phyloP scores from a whole-genome alignment of 2,888 invertebrate genomes.

The Leucoptera coffeella region DNA sequence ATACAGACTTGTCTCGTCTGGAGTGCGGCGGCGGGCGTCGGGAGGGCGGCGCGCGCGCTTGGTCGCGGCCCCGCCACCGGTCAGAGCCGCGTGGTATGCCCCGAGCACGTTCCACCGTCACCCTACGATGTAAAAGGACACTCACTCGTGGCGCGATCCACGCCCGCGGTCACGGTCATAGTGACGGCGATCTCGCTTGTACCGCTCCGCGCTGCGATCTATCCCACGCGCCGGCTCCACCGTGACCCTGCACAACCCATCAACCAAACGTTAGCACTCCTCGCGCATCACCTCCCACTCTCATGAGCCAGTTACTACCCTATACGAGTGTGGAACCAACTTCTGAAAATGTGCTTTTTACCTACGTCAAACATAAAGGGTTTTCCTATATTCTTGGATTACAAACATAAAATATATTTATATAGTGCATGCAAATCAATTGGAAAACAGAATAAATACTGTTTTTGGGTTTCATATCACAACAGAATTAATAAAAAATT shows the following conservation, averaged over 20 bases:
- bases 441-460: too few relatives aligned
- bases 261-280: neutral
- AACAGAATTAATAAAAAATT: too few relatives aligned
- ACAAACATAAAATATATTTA: too few relatives aligned
- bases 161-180: slow-evolving; percentile 54
- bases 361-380: too few relatives aligned
- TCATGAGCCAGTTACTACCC: too few relatives aligned
- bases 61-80: slow-evolving; percentile 65
- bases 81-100: slow-evolving; percentile 68
- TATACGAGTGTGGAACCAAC: too few relatives aligned
- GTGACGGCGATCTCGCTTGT: slow-evolving; percentile 46
- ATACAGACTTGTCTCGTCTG: too few relatives aligned
- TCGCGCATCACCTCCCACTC: too few relatives aligned
- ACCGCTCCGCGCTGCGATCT: slow-evolving; percentile 63
- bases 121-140: slow-evolving; percentile 70
- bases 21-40: slow-evolving; percentile 46
- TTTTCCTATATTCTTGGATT: too few relatives aligned
- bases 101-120: slow-evolving; percentile 78
- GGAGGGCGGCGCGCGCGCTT: too few relatives aligned
- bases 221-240: slow-evolving; percentile 83
- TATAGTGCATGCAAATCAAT: neutral
- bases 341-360: too few relatives aligned
- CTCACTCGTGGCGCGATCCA: slow-evolving; percentile 24
- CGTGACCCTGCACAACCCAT: slow-evolving; percentile 64
- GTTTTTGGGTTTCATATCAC: too few relatives aligned